These are phyloP conservation scores for Semnornis frantzii DNA, from an alignment of 2,113 vertebrate species.

Conservation along the genomic window DNA sequence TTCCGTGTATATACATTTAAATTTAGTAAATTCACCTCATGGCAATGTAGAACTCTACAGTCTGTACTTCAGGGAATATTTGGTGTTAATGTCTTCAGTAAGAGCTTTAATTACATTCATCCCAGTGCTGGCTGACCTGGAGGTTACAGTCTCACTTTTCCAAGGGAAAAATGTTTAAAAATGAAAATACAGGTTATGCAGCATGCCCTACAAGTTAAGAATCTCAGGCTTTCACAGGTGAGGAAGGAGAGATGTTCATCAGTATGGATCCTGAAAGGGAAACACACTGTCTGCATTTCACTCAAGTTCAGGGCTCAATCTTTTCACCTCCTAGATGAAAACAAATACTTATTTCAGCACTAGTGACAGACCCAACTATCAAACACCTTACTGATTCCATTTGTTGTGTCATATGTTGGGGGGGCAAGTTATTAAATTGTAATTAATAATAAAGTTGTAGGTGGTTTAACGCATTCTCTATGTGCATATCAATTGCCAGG, in stretches of 20 bases:
- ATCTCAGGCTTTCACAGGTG: not conserved
- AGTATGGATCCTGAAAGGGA: not conserved
- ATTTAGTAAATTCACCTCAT: not conserved
- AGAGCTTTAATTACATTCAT: constrained; percentile 28
- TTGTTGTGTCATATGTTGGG: not conserved
- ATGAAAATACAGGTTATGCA: not conserved
- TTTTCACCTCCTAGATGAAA: not conserved
- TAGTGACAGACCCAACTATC: not conserved
- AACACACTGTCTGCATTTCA: not conserved
- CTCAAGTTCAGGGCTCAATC: not conserved
- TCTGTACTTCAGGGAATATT: constrained; percentile 50
- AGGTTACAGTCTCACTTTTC: not conserved
- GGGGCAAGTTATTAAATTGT: not conserved
- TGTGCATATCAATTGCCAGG: not conserved
- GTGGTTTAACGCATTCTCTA: not conserved
- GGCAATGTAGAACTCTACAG: constrained; percentile 1
- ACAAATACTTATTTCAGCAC: not conserved
- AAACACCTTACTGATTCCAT: constrained; percentile 6
- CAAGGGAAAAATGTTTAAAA: not conserved
- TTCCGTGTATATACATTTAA: not conserved
- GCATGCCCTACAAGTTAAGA: not conserved
- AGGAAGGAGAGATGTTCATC: not conserved
- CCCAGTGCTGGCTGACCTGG: not conserved
- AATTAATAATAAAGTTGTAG: constrained; percentile 11
- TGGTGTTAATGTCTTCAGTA: not conserved